phyloP scores from a whole-genome alignment of 1,140 invertebrate species.

The Drosophila yakuba region DNA sequence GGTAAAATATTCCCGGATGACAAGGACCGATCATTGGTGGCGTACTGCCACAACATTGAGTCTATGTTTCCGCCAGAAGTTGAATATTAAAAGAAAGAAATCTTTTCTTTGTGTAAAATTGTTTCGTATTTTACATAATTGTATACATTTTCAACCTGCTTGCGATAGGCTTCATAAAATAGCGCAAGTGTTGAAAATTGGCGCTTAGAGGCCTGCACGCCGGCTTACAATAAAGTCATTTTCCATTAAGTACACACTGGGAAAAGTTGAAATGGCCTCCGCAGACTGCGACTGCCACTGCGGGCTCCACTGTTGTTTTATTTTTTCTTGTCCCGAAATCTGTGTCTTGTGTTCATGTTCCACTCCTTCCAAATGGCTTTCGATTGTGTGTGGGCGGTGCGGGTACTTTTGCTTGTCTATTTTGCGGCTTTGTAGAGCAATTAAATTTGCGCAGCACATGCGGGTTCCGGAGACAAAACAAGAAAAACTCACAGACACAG shows the following conservation, averaged over 20 bases:
- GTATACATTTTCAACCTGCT: slow-evolving; percentile 2
- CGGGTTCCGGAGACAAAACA: slow-evolving; percentile 43
- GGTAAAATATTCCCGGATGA: slow-evolving; percentile 90
- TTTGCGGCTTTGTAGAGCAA: slow-evolving; percentile 79
- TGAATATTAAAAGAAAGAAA: slow-evolving; percentile 14
- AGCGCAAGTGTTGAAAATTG: slow-evolving; percentile 73
- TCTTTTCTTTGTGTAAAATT: background rate
- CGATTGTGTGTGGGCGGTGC: slow-evolving; percentile 13
- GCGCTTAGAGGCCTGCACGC: slow-evolving; percentile 42
- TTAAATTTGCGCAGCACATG: slow-evolving; percentile 76
- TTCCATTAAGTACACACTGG: slow-evolving; percentile 70
- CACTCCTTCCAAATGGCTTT: slow-evolving; percentile 15
- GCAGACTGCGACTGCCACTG: slow-evolving; percentile 45
- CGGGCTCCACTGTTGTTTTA: slow-evolving; percentile 30
- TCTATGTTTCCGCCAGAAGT: slow-evolving; percentile 30
- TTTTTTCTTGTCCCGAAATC: slow-evolving; percentile 34
- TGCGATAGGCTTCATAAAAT: slow-evolving; percentile 35
- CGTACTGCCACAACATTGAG: slow-evolving; percentile 59
- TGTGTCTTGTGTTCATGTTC: slow-evolving; percentile 47
- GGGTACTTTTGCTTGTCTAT: slow-evolving; percentile 62
- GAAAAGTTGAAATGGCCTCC: slow-evolving; percentile 78
- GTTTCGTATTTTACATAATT: background rate
- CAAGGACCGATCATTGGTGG: slow-evolving; percentile 57
- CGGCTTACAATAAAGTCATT: slow-evolving; percentile 70
- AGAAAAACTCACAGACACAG: slow-evolving; percentile 15